A percentile compares a stretch with the other conserved stretches of the same genome.
Evolutionary conservation across 2,113 vertebrate species (phyloP).

Genomic region (Odontophorus gujanensis): DNA sequence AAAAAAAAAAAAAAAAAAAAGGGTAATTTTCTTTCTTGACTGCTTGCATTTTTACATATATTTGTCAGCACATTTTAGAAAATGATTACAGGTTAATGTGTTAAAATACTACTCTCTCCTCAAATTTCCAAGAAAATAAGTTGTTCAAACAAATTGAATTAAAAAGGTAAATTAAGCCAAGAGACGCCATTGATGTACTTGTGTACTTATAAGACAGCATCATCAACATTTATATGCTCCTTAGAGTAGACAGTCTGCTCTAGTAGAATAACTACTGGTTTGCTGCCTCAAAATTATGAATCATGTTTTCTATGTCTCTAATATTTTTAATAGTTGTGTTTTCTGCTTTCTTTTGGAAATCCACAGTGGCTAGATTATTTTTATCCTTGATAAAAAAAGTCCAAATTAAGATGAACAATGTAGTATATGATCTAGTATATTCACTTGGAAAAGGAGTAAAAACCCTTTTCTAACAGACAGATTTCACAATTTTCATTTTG

Average conservation of each 20-base stretch:
- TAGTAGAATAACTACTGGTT: not conserved
- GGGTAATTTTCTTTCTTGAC: accelerated
- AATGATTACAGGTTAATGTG: not conserved
- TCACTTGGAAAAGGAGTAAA: not conserved
- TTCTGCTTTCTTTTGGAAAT: not conserved
- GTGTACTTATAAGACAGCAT: not conserved
- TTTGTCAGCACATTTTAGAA: not conserved
- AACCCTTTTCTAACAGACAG: not conserved
- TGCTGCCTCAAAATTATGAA: not conserved
- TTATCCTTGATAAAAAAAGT: not conserved
- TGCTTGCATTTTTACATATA: not conserved
- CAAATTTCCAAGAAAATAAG: not conserved
- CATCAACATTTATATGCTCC: not conserved
- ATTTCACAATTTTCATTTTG: not conserved
- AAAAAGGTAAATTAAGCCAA: not conserved
- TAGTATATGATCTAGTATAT: not conserved
- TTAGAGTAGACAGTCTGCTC: not conserved
- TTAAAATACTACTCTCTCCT: not conserved
- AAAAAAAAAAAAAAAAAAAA: not conserved
- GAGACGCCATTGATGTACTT: not conserved
- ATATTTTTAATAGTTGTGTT: not conserved
- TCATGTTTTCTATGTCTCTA: not conserved
- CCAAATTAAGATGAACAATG: not conserved
- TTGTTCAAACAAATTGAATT: not conserved
- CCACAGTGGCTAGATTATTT: not conserved